Base-by-base conservation (phyloP, 2,888 invertebrate genomes). In the Fissipunctia ypsillon region DNA sequence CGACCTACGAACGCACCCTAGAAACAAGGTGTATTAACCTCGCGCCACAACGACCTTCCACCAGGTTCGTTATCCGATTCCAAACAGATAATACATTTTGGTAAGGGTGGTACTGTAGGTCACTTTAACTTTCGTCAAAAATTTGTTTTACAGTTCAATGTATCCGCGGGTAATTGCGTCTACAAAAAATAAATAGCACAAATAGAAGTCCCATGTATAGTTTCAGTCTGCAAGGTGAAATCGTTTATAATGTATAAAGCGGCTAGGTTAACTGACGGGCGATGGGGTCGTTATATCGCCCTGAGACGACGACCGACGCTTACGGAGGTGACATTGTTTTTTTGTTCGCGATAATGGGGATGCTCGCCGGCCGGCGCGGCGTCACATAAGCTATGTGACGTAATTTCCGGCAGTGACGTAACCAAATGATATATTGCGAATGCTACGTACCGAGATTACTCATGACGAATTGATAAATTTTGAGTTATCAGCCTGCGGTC, bases 1-100 rank as follows among this genome's bases (percentile, higher is more conserved):
- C 86, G 91, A 91, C 91, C 91, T 91, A 89, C 87, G 88, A 85
- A 87, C 86, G 88, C 89, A 91, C 92, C 91, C 91, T 90, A 91
- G 91, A 90, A 90, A 93, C 91, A 90, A 91, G 86, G 95, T 94
- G 88, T 93, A 90, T 92, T 94, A 90, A 94, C 94, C 94, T 89
- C 89, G 87, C 80, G 77, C 83, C 88, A 85, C 88, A 77, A 81
- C 91, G 94, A 93, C 93, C 93, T 94, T 92, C 88, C 84, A 88
- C 75, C 84, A 89, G 88, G 91, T 91, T 91, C 91, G 88, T 88
- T 91, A 91, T 90, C 90, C 91, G 91, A 92, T 91, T 89, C 88
- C 83, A 91, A 92, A 91, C 90, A 91, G 89, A 90, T 90, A 88
- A 89, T 88, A 87, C 80, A 82, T 88, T 78, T 78, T 84, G 75